These are phyloP conservation scores for Lepidothrix coronata DNA, from an alignment of 2,113 vertebrate species.

Conservation along the genomic window DNA sequence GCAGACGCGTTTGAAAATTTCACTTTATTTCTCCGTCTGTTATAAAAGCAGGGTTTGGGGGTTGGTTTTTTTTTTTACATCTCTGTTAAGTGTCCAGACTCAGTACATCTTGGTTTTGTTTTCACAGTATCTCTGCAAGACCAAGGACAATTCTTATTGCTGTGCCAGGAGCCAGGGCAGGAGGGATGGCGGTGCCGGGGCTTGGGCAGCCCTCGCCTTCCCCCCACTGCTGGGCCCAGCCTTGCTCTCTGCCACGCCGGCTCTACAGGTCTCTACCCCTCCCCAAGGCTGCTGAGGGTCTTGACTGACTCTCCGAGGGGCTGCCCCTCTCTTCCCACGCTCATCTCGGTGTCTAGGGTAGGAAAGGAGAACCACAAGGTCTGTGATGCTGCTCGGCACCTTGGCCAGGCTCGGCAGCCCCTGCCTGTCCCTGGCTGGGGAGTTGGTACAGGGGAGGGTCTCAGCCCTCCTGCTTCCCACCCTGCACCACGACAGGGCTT, in stretches of 20 bases:
- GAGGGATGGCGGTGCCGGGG: background rate
- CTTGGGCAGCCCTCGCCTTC: background rate
- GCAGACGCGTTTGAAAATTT: constrained; percentile 67
- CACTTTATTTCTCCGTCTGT: constrained; percentile 76
- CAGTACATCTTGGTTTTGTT: constrained; percentile 49
- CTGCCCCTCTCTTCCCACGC: background rate
- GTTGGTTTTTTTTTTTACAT: constrained; percentile 20
- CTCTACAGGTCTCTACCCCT: background rate
- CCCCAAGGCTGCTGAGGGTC: background rate
- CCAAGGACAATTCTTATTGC: constrained; percentile 71
- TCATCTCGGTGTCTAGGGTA: background rate
- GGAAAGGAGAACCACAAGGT: background rate
- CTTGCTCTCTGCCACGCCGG: background rate
- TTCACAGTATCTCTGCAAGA: constrained; percentile 76
- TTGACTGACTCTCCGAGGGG: background rate
- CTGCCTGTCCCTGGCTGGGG: background rate
- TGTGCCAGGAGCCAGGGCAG: constrained; percentile 20
- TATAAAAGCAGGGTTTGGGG: constrained; percentile 65
- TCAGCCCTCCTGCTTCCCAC: background rate
- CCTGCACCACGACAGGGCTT: background rate
- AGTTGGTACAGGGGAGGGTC: background rate
- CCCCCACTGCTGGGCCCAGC: background rate
- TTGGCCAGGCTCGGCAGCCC: background rate
- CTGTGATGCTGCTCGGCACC: accelerated
- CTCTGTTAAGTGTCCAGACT: constrained; percentile 61